phyloP scores from a whole-genome alignment of 2,113 vertebrate species.

The Melanostigma gelatinosum region DNA sequence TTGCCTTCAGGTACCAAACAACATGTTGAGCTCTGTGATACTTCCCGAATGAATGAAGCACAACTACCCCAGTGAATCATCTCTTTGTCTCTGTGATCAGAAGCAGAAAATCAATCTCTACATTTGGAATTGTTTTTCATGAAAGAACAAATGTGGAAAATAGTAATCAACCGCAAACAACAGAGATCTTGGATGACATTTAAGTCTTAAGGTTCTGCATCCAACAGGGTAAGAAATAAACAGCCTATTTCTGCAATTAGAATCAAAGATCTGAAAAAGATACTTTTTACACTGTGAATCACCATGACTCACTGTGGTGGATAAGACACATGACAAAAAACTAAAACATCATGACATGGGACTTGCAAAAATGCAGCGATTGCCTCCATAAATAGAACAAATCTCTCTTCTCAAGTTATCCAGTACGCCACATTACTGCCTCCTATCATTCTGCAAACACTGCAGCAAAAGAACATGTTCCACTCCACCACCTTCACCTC shows the following conservation, averaged over 20 bases:
- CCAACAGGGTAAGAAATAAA: conserved; percentile 15
- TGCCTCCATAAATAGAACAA: neutral
- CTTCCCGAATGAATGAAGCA: neutral
- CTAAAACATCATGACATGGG: neutral
- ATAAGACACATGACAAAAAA: neutral
- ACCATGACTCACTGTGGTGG: conserved; percentile 12
- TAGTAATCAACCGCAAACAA: neutral
- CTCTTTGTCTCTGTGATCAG: neutral
- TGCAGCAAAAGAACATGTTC: neutral
- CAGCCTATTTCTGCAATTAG: conserved; percentile 9
- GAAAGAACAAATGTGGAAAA: neutral
- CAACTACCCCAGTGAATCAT: neutral
- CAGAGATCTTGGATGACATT: neutral
- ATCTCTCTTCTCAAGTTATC: neutral
- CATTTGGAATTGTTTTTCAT: neutral
- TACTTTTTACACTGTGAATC: conserved; percentile 12
- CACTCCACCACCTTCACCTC: neutral
- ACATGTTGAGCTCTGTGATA: neutral
- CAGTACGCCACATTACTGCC: neutral
- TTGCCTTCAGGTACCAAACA: neutral
- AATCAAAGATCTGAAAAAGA: neutral
- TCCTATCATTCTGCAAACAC: conserved; percentile 16
- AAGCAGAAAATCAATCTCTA: neutral
- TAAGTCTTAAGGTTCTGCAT: neutral
- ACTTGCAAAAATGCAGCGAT: neutral